phyloP scores from a whole-genome alignment of 2,888 invertebrate genomes.

The Branchinecta sandiegonensis region DNA sequence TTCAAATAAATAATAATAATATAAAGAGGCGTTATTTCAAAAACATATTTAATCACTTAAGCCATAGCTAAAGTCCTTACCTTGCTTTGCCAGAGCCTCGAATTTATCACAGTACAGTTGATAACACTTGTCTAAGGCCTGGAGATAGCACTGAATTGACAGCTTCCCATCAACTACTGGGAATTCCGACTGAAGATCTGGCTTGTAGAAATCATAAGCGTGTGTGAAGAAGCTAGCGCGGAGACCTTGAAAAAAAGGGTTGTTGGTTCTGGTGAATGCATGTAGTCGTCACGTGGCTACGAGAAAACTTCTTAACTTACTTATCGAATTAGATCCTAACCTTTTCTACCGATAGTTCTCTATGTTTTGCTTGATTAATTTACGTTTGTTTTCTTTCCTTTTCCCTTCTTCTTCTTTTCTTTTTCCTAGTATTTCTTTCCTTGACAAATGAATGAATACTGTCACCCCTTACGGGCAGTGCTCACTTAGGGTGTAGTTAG shows the following conservation, averaged over 20 bases:
- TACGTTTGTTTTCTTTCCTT: no score
- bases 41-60: no score
- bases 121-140: conserved; percentile 86
- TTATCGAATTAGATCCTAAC: no score
- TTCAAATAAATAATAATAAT: no score
- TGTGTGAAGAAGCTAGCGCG: conserved; percentile 81
- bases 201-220: conserved; percentile 97
- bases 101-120: conserved; percentile 50
- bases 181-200: conserved; percentile 82
- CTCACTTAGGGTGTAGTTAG: no score
- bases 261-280: background rate
- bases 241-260: conserved; percentile 40
- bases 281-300: background rate
- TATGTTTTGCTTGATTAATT: no score
- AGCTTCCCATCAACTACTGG: conserved; percentile 89
- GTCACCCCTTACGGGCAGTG: no score
- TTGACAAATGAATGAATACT: no score
- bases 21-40: no score
- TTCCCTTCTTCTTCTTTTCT: no score
- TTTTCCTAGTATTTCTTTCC: no score
- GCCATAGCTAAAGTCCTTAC: conserved; percentile 5
- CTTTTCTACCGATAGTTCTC: no score
- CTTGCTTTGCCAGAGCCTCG: conserved; percentile 22
- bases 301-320: conserved; percentile 17
- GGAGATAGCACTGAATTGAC: conserved; percentile 84